Evolutionary conservation across 2,888 invertebrate species (phyloP).

Genomic region (Nineta flava): DNA sequence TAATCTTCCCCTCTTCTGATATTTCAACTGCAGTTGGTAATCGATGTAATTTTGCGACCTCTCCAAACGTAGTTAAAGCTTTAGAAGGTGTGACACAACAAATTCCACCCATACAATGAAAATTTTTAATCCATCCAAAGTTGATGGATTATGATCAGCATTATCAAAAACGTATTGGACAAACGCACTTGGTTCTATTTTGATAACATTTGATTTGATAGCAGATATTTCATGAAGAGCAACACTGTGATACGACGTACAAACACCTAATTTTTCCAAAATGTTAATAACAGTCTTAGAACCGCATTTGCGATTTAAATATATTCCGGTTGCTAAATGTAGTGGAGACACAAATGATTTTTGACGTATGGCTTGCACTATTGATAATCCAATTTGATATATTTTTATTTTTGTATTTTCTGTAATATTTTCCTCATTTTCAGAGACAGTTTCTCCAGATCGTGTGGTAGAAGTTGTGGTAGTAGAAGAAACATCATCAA

Average conservation of each 20-base stretch:
- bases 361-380: not conserved
- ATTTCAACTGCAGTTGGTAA: not conserved
- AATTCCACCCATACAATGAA: not conserved
- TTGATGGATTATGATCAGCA: not conserved
- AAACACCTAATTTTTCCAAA: not conserved
- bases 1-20: not conserved
- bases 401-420: not conserved
- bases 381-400: not conserved
- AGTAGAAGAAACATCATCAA: not conserved
- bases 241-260: not conserved
- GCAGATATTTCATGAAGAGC: not conserved
- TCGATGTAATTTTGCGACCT: not conserved
- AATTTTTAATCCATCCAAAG: not conserved
- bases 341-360: not conserved
- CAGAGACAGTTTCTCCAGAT: not conserved
- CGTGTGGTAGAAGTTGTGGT: not conserved
- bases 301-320: not conserved
- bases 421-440: not conserved
- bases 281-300: not conserved
- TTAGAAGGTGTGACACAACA: not conserved
- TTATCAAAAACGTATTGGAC: not conserved
- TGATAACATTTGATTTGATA: not conserved
- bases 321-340: not conserved
- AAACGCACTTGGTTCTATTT: not conserved
- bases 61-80: not conserved